Conservation (phyloP, 2,888 invertebrate genomes). For the Eumerus sabulonum region DNA sequence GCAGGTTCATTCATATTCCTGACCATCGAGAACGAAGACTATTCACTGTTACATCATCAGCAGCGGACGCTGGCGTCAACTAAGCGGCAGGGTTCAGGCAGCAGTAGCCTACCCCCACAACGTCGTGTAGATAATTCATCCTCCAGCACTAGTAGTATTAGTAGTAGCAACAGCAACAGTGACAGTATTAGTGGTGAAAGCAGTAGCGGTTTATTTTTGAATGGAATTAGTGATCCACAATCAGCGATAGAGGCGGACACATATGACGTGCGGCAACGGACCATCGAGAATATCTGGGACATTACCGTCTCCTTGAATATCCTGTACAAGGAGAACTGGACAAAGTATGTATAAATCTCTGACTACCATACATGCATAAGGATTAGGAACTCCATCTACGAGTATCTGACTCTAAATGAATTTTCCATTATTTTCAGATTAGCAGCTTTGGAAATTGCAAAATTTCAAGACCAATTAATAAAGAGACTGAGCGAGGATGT, state of each 20-base stretch:
- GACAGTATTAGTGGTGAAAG: constrained; percentile 38
- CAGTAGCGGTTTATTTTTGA: constrained; percentile 52
- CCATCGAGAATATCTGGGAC: constrained; percentile 95
- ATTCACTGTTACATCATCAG: constrained; percentile 78
- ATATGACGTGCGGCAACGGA: constrained; percentile 83
- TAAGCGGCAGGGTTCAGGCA: constrained; percentile 72
- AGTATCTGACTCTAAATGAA: constrained; percentile 7
- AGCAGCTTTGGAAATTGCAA: constrained; percentile 79
- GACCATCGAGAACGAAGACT: constrained; percentile 84
- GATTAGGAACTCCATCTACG: neutral
- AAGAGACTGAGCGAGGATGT: constrained; percentile 89
- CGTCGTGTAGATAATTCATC: constrained; percentile 51
- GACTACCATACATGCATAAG: neutral
- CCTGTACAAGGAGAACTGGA: constrained; percentile 94
- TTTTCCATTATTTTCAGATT: constrained; percentile 73
- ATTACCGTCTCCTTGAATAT: constrained; percentile 93
- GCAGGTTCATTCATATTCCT: constrained; percentile 90
- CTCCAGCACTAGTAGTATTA: constrained; percentile 12
- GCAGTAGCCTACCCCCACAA: constrained; percentile 72
- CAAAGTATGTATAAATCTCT: constrained; percentile 84
- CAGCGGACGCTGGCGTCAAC: constrained; percentile 82
- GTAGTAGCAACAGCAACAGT: constrained; percentile 29
- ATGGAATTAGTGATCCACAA: constrained; percentile 74
- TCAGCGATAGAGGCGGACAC: constrained; percentile 77
- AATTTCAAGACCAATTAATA: constrained; percentile 91